Evolutionary conservation across 2,113 vertebrate species (phyloP).

Genomic region (Gasterosteus aculeatus): DNA sequence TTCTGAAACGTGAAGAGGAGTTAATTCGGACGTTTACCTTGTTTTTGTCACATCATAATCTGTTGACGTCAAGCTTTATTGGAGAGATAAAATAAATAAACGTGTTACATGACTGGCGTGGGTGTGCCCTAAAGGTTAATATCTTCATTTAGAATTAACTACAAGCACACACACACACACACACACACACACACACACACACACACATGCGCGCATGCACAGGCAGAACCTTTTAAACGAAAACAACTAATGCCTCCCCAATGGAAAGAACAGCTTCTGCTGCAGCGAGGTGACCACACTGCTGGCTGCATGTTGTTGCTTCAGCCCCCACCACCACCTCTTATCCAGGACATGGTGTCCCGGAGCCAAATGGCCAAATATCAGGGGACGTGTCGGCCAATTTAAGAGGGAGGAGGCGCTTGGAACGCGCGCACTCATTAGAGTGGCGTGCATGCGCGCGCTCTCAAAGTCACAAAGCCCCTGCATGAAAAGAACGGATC

Average conservation of each 20-base stretch:
- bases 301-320: constrained; percentile 4
- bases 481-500: constrained; percentile 58
- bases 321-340: constrained; percentile 9
- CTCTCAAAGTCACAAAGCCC: constrained; percentile 40
- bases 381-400: constrained; percentile 40
- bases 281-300: constrained; percentile 13
- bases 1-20: not conserved
- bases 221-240: not conserved
- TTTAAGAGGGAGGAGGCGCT: constrained; percentile 23
- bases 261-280: constrained; percentile 3
- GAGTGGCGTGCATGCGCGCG: constrained; percentile 2
- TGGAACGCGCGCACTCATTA: constrained; percentile 17
- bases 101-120: not conserved
- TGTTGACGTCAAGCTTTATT: not conserved
- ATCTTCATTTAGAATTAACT: not conserved
- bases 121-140: not conserved
- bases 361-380: constrained; percentile 38
- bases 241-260: constrained; percentile 13
- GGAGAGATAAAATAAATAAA: not conserved
- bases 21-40: not conserved
- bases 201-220: not conserved
- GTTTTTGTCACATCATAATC: not conserved
- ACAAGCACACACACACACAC: not conserved
- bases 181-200: not conserved
- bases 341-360: constrained; percentile 72